Evolutionary conservation across 1,140 invertebrate genomes (phyloP).

Genomic region (silkworm (Bombyx mori)): DNA sequence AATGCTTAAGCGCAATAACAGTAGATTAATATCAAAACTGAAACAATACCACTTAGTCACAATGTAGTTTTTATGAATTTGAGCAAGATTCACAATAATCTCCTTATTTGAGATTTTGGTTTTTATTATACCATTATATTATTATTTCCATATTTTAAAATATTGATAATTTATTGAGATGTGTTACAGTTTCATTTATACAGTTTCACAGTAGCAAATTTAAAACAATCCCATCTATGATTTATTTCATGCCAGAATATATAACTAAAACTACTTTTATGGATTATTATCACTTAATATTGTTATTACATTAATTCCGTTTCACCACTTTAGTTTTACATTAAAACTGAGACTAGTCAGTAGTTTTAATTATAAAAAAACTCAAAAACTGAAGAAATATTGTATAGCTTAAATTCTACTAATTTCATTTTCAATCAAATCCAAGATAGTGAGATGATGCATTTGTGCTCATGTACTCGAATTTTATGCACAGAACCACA

Average conservation of each 20-base stretch:
- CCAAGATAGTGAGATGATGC: not conserved
- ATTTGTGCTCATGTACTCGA: not conserved
- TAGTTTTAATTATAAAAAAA: no score
- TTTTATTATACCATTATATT: not conserved
- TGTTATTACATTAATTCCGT: not conserved
- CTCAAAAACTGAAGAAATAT: no score
- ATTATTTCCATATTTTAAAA: not conserved
- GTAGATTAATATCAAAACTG: no score
- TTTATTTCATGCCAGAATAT: not conserved
- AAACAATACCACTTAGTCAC: no score
- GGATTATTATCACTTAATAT: not conserved
- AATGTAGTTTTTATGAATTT: no score
- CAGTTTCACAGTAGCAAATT: not conserved
- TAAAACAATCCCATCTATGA: not conserved
- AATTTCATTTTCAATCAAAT: not conserved
- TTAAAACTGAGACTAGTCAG: not conserved
- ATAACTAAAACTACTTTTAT: not conserved
- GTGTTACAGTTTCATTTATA: constrained; percentile 1
- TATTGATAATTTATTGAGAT: not conserved
- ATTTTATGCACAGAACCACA: no score
- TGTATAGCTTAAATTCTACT: no score
- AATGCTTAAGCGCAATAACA: no score
- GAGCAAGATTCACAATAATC: no score
- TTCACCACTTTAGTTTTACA: not conserved
- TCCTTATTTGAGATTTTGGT: not conserved